Evolutionary conservation across 2,113 vertebrate genomes (phyloP).

Genomic region (Erpornis zantholeuca): DNA sequence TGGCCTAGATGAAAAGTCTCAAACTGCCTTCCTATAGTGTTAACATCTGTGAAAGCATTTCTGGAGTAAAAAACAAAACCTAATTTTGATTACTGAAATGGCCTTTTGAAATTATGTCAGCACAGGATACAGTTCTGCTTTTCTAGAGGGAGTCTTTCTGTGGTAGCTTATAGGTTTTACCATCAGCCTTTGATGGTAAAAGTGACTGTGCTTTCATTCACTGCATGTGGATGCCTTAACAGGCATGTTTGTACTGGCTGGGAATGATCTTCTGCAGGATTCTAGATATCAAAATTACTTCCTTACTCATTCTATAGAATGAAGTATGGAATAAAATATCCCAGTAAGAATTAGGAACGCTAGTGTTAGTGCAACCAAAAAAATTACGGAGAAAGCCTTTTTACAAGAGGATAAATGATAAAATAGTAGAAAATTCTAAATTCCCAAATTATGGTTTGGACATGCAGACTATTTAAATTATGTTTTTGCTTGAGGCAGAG

Average conservation of each 20-base stretch:
- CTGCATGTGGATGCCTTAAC: neutral
- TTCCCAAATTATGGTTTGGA: neutral
- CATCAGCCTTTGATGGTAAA: neutral
- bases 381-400: neutral
- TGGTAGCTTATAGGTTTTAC: neutral
- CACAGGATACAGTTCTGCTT: neutral
- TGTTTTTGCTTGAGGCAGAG: neutral
- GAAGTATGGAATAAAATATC: neutral
- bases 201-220: slow-evolving; percentile 8
- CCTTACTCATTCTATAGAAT: neutral
- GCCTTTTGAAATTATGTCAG: neutral
- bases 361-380: neutral
- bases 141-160: neutral
- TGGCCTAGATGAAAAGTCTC: neutral
- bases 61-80: neutral
- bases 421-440: neutral
- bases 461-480: neutral
- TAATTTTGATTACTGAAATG: neutral
- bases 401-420: neutral
- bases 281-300: neutral
- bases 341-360: neutral
- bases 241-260: slow-evolving; percentile 30
- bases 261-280: neutral
- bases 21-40: neutral
- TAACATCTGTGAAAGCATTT: neutral